Evolutionary conservation across 2,797 vertebrate species (phyloP), one percentile per base, ranked within the genome.

Genomic region (Coregonus suidteri): DNA sequence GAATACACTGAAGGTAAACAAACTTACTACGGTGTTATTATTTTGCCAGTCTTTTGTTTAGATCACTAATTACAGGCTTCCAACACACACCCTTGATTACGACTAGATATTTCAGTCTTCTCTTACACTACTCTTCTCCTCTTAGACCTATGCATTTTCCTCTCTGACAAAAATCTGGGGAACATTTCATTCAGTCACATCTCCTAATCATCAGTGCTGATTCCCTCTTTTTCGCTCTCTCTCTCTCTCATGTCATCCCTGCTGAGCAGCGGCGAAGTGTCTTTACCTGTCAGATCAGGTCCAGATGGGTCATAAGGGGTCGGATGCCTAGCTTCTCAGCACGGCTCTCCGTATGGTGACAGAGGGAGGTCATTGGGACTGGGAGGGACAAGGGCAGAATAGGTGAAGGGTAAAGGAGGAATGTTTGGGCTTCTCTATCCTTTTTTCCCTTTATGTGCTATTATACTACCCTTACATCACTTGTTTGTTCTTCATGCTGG

Each of bases 1-100:
- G 98, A 99, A 85, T 99, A 97, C 77, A 99, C 98, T 18, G 98
- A 99, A 97, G 98, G 98, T 99, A 83, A 85, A 87, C 35, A 71
- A 25, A 30, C 20, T 53, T 20, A 52, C 25, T n/a, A 5, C 20
- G 20, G n/a, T 4, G 20, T 62, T 62, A 20, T 62, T 20, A 25
- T 25, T 62, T 54, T 62, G n/a, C 6, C 56, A 3, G 7, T 62
- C 15, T 3, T 62, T 3, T 4, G 30, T 66, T 30, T 66, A 66
- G 31, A 66, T 31, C 30, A 66, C 9, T 66, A 7, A 9, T 47
- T 66, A 34, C 6, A 67, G 4, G 31, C 31, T 31, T 67, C 30
- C 25, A 31, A 67, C 11, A 30, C 53, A 56, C 31, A 67, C 65
- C 5, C 66, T 68, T 3, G 34, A 67, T 35, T 37, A 68, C 66